These are phyloP conservation scores for Psephotus haematonotus DNA, from an alignment of 2,113 vertebrate genomes.

Conservation along the genomic window DNA sequence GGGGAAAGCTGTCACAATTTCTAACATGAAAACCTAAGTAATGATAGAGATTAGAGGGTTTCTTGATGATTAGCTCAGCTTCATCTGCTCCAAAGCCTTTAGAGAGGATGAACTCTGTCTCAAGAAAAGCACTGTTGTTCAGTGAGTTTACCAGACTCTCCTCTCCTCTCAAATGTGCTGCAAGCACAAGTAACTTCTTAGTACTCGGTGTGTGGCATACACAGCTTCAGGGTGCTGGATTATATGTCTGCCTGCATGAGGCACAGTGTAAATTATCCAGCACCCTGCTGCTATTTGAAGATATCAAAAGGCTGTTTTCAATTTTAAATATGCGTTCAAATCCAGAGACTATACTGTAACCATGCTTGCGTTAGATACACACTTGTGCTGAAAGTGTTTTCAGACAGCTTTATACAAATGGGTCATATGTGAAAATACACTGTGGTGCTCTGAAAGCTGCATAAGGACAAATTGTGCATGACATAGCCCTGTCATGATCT, in stretches of 20 bases:
- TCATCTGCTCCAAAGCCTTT: slow-evolving; percentile 9
- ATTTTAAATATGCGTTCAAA: slow-evolving; percentile 34
- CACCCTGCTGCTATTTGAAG: not conserved
- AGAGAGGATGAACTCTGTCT: slow-evolving; percentile 20
- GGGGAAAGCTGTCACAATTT: slow-evolving; percentile 11
- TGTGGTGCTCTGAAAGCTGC: not conserved
- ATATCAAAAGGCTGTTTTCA: not conserved
- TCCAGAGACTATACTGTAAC: not conserved
- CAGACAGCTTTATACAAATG: not conserved
- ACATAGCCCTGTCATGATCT: not conserved
- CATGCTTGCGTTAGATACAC: not conserved
- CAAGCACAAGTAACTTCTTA: not conserved
- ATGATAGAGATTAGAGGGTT: slow-evolving; percentile 51
- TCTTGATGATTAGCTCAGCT: slow-evolving; percentile 58
- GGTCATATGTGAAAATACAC: not conserved
- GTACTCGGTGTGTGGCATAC: not conserved
- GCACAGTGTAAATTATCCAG: not conserved
- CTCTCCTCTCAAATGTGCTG: not conserved
- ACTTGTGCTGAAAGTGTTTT: not conserved
- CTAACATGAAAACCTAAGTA: slow-evolving; percentile 39
- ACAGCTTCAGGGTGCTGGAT: slow-evolving; percentile 15
- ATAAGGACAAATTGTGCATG: not conserved
- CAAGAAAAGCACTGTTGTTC: not conserved
- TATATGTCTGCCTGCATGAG: not conserved
- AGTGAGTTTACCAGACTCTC: not conserved